These are phyloP conservation scores for Bilobella aurantiaca DNA, from an alignment of 1,140 invertebrate genomes.

Conservation along the genomic window DNA sequence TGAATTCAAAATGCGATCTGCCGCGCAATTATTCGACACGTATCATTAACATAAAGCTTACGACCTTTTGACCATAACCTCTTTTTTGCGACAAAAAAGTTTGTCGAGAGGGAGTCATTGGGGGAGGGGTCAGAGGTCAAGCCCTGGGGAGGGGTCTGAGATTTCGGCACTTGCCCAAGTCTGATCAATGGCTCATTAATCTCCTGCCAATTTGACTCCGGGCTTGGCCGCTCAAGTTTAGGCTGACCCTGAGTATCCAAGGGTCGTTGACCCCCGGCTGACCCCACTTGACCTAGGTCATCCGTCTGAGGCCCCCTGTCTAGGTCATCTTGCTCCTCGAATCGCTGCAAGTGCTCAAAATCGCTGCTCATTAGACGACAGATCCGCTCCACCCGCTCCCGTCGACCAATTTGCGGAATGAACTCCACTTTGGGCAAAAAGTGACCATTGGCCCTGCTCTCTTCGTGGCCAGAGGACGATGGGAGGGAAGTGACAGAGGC, in stretches of 20 bases:
- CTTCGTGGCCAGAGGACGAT: not conserved
- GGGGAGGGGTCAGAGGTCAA: no score
- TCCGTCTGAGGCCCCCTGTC: not conserved
- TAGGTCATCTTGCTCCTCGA: constrained; percentile 10
- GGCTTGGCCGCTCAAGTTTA: no score
- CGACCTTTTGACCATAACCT: not conserved
- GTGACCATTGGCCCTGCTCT: not conserved
- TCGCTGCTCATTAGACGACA: constrained; percentile 22
- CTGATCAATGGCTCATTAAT: no score
- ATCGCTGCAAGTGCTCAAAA: constrained; percentile 16
- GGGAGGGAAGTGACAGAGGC: no score
- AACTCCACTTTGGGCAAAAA: not conserved
- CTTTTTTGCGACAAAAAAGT: no score
- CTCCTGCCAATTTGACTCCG: no score
- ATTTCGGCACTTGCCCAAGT: no score
- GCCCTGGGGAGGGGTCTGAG: no score
- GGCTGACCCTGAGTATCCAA: not conserved
- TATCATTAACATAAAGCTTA: not conserved
- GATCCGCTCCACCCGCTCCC: constrained; percentile 28
- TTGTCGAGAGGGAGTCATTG: no score
- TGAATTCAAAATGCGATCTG: no score
- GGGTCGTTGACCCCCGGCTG: not conserved
- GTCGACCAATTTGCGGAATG: constrained; percentile 14
- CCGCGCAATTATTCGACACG: not conserved
- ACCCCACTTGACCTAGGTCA: not conserved